Conservation (phyloP, 2,113 vertebrate genomes). For the Ifrita kowaldi region DNA sequence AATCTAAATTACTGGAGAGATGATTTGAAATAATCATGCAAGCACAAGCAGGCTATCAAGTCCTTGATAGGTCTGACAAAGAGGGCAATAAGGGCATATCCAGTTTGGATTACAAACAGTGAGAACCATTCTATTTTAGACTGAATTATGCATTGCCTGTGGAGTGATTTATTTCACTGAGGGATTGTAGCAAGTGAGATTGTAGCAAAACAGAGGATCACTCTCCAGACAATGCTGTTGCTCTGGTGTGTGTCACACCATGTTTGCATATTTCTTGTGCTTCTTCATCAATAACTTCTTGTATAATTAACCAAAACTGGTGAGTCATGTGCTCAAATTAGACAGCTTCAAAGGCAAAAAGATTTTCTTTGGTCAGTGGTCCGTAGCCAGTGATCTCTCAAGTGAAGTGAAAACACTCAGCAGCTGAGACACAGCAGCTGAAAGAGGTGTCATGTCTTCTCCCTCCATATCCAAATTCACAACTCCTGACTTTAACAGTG, state of each 20-base stretch:
- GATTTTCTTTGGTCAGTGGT: background rate
- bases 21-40: constrained; percentile 14
- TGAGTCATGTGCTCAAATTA: background rate
- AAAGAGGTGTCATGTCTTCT: background rate
- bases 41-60: background rate
- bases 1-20: background rate
- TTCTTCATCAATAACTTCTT: background rate
- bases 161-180: background rate
- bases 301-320: background rate
- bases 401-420: background rate
- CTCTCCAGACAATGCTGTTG: background rate
- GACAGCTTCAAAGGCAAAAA: background rate
- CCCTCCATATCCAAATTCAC: background rate
- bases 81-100: background rate
- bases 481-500: background rate
- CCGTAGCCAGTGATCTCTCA: background rate
- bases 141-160: background rate
- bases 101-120: background rate
- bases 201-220: background rate
- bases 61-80: background rate
- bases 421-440: background rate
- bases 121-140: background rate
- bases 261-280: background rate
- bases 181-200: background rate
- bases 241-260: background rate